Base-by-base conservation (phyloP, 2,113 vertebrate genomes). In the Vulpes ferrilata region DNA sequence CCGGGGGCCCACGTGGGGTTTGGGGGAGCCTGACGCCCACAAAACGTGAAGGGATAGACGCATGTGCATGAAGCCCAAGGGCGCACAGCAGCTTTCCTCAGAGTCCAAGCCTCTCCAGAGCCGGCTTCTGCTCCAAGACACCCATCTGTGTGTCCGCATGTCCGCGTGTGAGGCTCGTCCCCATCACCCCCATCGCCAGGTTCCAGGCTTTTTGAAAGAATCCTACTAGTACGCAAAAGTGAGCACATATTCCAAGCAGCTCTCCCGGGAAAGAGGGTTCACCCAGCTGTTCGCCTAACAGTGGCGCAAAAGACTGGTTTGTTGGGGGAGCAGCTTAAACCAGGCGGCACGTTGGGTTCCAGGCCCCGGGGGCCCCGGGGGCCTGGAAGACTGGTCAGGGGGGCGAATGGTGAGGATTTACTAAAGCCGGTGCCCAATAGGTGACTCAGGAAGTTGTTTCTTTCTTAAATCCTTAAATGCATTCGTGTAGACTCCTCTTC, bases 241-340 rank as follows among this genome's bases (percentile, higher is more conserved):
- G 7, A 78, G 67, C 60, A 30, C 27, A 35, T 88, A 62, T 84
- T 82, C 88, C 51, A 92, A 96, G 35, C 5, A 80, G 65, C 13
- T 79, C 57, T 89, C 90, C 73, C 8, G 67, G 60, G 55, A 92
- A 86, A 74, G 13, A 27, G 13, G 32, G 69, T 51, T 62, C n/a
- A 87, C 11, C 10, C 80, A 73, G 51, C 76, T 87, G 65, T 53
- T 86, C 82, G 73, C 93, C 74, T 88, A 86, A 82, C 16, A 64
- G 27, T 22, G 85, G 30, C 73, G 86, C 78, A 81, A 82, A 82
- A 9, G 73, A 71, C 11, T 7, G 69, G 71, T 38, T 69, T 65
- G 57, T 16, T 83, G 35, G 32, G 65, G 91, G 17, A 35, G 16
- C 25, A 17, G 60, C 27, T 78, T 30, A 60, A 71, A 51, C 3